A percentile compares a stretch with the other conserved stretches of the same genome.
Conservation (phyloP, 2,888 invertebrate species). For the Limnephilus rhombicus region DNA sequence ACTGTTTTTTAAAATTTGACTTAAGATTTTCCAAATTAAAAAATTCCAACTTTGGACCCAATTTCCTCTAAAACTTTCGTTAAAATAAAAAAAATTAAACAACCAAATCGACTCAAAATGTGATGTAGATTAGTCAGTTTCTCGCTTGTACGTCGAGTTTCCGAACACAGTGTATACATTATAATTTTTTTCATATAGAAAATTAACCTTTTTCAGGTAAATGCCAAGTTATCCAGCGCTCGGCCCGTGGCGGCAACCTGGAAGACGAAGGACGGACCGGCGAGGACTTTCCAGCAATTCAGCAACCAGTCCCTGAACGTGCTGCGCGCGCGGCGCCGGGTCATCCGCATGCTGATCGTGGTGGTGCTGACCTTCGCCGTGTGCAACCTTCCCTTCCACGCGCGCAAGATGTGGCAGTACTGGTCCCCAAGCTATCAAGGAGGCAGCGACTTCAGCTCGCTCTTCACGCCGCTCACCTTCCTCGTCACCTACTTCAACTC, state of each 20-base stretch:
- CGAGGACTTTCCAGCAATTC: slow-evolving; percentile 77
- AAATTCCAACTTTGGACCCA: no score
- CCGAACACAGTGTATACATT: no score
- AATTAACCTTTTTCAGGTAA: background rate
- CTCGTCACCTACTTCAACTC: slow-evolving; percentile 93
- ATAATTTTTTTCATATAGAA: background rate
- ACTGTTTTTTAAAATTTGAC: no score
- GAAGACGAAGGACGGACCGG: background rate
- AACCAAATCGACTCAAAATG: no score
- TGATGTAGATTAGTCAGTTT: no score
- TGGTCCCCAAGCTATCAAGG: slow-evolving; percentile 86
- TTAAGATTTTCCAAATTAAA: no score
- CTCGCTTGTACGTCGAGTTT: no score
- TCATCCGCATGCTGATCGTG: slow-evolving; percentile 92
- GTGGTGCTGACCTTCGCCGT: slow-evolving; percentile 93
- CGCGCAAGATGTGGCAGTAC: slow-evolving; percentile 91
- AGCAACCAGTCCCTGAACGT: slow-evolving; percentile 87
- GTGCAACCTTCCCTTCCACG: slow-evolving; percentile 94
- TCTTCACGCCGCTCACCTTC: slow-evolving; percentile 91
- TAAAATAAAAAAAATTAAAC: no score
- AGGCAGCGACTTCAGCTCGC: slow-evolving; percentile 84
- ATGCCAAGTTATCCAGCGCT: background rate
- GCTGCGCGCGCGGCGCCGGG: slow-evolving; percentile 87
- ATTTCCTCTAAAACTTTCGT: no score
- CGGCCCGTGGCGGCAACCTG: background rate